These are phyloP conservation scores for Hippocampus barbouri DNA, from an alignment of 2,113 vertebrate species.

Conservation along the genomic window DNA sequence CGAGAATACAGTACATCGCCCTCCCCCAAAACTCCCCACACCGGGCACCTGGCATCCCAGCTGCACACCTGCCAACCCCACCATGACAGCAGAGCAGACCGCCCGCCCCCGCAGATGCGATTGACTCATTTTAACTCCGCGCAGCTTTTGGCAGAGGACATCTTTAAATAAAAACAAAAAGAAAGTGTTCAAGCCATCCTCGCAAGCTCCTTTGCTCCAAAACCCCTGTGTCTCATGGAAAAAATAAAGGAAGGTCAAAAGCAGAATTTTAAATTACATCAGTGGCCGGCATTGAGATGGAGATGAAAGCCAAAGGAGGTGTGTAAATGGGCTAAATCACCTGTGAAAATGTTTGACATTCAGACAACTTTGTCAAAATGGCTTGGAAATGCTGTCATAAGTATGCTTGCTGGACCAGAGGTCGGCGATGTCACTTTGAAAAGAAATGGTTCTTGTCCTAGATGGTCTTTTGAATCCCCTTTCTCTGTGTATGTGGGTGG, in stretches of 20 bases:
- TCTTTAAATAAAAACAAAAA: constrained; percentile 69
- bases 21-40: constrained; percentile 45
- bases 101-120: constrained; percentile 13
- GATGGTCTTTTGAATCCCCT: too few relatives aligned
- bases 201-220: constrained; percentile 73
- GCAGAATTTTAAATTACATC: constrained; percentile 68
- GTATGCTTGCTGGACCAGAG: neutral
- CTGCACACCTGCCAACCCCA: constrained; percentile 24
- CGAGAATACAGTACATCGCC: constrained; percentile 24
- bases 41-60: constrained; percentile 27
- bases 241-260: constrained; percentile 49
- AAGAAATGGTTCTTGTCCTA: too few relatives aligned
- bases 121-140: constrained; percentile 36
- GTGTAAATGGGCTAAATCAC: constrained; percentile 7
- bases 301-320: constrained; percentile 16
- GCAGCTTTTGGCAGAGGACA: constrained; percentile 57
- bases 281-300: constrained; percentile 48
- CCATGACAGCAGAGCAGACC: constrained; percentile 18
- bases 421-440: too few relatives aligned
- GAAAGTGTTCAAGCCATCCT: constrained; percentile 72
- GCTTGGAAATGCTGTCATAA: neutral
- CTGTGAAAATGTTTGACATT: neutral
- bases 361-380: neutral
- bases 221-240: constrained; percentile 69
- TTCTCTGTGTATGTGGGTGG: too few relatives aligned